Evolutionary conservation across 1,140 invertebrate genomes (phyloP).

Genomic region (Euura lappo): DNA sequence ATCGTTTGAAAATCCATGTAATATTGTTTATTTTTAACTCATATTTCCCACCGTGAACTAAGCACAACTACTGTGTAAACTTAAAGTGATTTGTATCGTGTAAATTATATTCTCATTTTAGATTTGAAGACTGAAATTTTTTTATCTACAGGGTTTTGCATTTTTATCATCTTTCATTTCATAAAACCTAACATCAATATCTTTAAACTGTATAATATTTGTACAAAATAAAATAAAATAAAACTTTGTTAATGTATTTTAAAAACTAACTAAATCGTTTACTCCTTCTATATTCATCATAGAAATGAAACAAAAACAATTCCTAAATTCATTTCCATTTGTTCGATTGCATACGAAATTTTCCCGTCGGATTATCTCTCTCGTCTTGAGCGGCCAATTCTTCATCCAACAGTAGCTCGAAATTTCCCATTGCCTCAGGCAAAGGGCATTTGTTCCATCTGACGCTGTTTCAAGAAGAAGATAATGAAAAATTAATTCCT

Average conservation of each 20-base stretch:
- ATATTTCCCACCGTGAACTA: too few relatives aligned
- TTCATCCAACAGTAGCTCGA: slow-evolving; percentile 89
- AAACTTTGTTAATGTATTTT: slow-evolving; percentile 43
- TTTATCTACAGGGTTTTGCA: slow-evolving; percentile 42
- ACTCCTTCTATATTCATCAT: too few relatives aligned
- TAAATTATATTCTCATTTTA: slow-evolving; percentile 33
- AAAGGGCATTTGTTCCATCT: slow-evolving; percentile 89
- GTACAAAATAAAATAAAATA: slow-evolving; percentile 38
- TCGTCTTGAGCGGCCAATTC: slow-evolving; percentile 71
- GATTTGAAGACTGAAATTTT: slow-evolving; percentile 51
- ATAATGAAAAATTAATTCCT: slow-evolving; percentile 16
- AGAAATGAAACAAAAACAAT: too few relatives aligned
- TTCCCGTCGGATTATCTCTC: slow-evolving; percentile 46
- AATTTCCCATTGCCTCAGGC: slow-evolving; percentile 83
- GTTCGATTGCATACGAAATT: slow-evolving; percentile 40
- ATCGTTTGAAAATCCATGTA: not conserved
- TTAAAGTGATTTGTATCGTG: too few relatives aligned
- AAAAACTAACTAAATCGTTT: not conserved
- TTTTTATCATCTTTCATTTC: slow-evolving; percentile 38
- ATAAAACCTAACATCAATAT: slow-evolving; percentile 35
- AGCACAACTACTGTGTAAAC: too few relatives aligned
- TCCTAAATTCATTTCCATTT: slow-evolving; percentile 51
- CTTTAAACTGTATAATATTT: slow-evolving; percentile 34
- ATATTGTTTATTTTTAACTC: too few relatives aligned
- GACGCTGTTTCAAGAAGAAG: slow-evolving; percentile 63